A percentile compares a stretch with the other conserved stretches of the same genome.
Evolutionary conservation across 2,888 invertebrate genomes (phyloP).

Genomic region (Labia minor): DNA sequence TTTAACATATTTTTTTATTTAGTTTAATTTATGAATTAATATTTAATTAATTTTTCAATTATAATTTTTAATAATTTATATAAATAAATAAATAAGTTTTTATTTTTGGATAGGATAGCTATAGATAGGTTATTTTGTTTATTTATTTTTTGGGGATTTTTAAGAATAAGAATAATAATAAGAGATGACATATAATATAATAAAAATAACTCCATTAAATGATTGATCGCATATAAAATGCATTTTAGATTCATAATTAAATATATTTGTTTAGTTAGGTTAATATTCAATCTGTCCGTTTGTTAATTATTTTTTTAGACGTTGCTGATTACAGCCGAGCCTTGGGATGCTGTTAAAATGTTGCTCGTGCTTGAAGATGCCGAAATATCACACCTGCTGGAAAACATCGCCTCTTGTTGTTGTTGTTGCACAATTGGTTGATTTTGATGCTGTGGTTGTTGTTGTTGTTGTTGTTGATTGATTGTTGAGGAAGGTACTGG

Average conservation of each 20-base stretch:
- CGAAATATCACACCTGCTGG: not conserved
- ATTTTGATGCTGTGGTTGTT: slow-evolving; percentile 28
- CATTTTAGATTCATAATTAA: no score
- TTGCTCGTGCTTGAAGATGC: not conserved
- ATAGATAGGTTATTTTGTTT: no score
- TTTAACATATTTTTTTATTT: no score
- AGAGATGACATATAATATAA: no score
- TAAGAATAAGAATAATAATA: not conserved
- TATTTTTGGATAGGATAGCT: no score
- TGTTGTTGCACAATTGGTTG: slow-evolving; percentile 28
- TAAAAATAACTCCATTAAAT: not conserved
- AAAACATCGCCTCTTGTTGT: slow-evolving; percentile 16
- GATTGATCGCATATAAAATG: not conserved
- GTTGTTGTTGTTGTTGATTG: slow-evolving; percentile 25
- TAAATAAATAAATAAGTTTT: no score
- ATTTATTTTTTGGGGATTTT: no score
- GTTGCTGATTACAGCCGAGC: not conserved
- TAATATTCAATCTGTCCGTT: not conserved
- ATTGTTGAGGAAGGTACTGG: slow-evolving; percentile 17
- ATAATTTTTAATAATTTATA: no score
- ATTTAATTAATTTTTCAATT: no score
- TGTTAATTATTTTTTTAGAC: not conserved
- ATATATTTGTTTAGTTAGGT: no score
- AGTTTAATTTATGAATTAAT: no score
- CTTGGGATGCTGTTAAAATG: not conserved